These are phyloP conservation scores for Morpho achilles DNA, from an alignment of 2,888 invertebrate species.

Conservation along the genomic window DNA sequence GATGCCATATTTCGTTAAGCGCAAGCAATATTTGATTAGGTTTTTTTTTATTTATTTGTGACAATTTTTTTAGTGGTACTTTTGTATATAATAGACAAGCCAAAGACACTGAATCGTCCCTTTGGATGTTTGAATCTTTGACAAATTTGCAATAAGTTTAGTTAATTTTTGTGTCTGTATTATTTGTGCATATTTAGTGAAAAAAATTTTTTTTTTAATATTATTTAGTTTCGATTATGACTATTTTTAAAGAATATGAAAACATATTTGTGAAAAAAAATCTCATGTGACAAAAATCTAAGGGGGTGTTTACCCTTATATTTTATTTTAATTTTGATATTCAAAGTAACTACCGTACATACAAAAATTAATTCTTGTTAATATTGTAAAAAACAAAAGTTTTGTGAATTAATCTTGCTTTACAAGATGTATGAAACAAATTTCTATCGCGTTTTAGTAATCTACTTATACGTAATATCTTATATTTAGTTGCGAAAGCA, in stretches of 20 bases:
- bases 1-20: constrained; percentile 71
- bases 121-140: constrained; percentile 52
- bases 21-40: constrained; percentile 59
- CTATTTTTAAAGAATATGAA: background rate
- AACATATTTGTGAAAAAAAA: too few species aligned
- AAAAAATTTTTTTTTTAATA: constrained; percentile 40
- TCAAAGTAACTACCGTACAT: too few species aligned
- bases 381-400: too few species aligned
- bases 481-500: too few species aligned
- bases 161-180: constrained; percentile 29
- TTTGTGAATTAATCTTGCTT: too few species aligned
- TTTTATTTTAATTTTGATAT: too few species aligned
- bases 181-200: constrained; percentile 21
- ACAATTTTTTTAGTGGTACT: constrained; percentile 43
- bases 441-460: too few species aligned
- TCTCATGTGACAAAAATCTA: background rate
- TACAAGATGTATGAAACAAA: too few species aligned
- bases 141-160: constrained; percentile 41
- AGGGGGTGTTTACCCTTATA: background rate
- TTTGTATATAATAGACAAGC: constrained; percentile 69
- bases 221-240: constrained; percentile 1
- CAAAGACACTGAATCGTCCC: constrained; percentile 66
- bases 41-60: constrained; percentile 48
- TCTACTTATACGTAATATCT: too few species aligned
- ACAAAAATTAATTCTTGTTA: too few species aligned